Percentiles rank a stretch among this genome's conserved stretches.
Conservation (phyloP, 2,797 vertebrate species). For the Fistularia tabacaria region DNA sequence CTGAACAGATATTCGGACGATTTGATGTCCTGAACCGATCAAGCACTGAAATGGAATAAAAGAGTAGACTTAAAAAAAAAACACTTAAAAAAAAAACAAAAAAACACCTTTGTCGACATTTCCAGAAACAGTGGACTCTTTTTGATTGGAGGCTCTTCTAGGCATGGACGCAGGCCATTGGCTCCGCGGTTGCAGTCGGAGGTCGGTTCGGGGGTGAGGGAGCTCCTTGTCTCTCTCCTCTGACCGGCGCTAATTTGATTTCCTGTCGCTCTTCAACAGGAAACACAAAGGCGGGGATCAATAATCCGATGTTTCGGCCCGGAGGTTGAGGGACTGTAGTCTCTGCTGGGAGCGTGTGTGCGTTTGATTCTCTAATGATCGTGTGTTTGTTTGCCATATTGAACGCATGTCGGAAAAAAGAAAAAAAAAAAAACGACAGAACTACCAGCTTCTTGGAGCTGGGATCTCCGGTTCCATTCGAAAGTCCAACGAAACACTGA, state of each 20-base stretch:
- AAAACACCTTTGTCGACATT: not conserved
- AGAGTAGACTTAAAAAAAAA: not conserved
- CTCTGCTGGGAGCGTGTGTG: not conserved
- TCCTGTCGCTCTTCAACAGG: constrained; percentile 22
- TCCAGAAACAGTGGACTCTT: no score
- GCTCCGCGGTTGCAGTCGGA: not conserved
- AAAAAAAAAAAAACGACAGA: no score
- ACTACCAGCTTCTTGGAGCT: no score
- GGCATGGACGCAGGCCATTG: not conserved
- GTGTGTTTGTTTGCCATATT: no score
- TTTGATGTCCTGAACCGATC: no score
- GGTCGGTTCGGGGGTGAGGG: not conserved
- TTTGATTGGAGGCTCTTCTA: not conserved
- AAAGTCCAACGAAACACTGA: no score
- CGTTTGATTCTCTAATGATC: not conserved
- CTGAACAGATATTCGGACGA: no score
- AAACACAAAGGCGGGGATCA: constrained; percentile 10
- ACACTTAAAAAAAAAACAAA: not conserved
- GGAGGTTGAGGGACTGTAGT: not conserved
- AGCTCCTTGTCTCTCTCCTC: not conserved
- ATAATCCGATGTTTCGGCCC: constrained; percentile 5
- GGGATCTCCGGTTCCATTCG: no score
- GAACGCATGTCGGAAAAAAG: no score
- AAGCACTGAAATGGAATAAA: no score
- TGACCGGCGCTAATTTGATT: constrained; percentile 18